Percentiles rank a stretch among this genome's conserved stretches.
These are phyloP conservation scores for Tipula lateralis DNA, from an alignment of 2,888 invertebrate genomes.

Conservation along the genomic window DNA sequence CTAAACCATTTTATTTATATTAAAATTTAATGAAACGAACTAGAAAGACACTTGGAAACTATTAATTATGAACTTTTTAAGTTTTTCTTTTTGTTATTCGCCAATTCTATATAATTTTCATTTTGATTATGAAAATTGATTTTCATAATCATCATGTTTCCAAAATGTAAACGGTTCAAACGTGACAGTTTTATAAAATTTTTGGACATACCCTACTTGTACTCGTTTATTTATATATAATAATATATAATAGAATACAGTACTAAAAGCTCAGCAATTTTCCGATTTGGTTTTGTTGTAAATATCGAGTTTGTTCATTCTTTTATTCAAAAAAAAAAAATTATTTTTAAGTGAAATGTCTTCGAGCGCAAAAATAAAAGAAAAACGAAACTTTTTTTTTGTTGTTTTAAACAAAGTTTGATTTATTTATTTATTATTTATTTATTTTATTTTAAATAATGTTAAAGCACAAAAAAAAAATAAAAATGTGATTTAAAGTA, in stretches of 20 bases:
- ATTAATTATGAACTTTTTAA: neutral
- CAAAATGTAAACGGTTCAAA: neutral
- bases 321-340: neutral
- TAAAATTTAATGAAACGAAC: neutral
- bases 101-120: neutral
- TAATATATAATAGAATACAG: no score
- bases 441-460: conserved; percentile 13
- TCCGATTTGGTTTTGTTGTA: neutral
- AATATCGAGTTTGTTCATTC: neutral
- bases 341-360: neutral
- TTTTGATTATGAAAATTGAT: conserved; percentile 14
- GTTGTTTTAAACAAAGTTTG: neutral
- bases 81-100: no score
- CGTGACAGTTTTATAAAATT: neutral
- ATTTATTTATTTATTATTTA: conserved; percentile 1
- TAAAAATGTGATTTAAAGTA: neutral
- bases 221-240: neutral
- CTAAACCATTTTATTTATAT: neutral
- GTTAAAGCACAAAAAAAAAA: neutral
- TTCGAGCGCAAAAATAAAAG: neutral
- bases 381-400: neutral
- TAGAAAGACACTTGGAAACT: neutral
- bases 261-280: neutral
- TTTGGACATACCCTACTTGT: neutral
- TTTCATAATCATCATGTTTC: neutral